Percentiles rank a stretch among this genome's conserved stretches.
These are phyloP conservation scores for Ormyrus pomaceus DNA, from an alignment of 2,888 invertebrate species.

Conservation along the genomic window DNA sequence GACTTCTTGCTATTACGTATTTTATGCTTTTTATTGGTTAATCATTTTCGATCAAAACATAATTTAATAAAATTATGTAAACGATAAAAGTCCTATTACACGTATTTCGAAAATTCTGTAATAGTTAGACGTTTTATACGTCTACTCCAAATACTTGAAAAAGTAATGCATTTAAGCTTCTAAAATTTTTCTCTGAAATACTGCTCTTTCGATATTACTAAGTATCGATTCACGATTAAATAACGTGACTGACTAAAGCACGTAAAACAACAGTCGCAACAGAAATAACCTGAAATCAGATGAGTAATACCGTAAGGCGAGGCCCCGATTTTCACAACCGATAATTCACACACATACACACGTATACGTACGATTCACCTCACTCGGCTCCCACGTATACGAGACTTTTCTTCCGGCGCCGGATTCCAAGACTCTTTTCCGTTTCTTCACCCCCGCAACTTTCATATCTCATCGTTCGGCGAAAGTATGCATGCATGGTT, in stretches of 20 bases:
- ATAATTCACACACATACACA: background rate
- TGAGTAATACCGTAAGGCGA: background rate
- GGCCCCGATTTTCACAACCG: background rate
- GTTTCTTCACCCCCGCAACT: constrained; percentile 1
- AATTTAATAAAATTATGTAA: too few relatives aligned
- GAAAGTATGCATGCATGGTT: constrained; percentile 24
- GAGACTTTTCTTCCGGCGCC: background rate
- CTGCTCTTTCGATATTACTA: too few relatives aligned
- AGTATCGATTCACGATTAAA: too few relatives aligned
- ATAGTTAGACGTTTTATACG: too few relatives aligned
- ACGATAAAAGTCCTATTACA: too few relatives aligned
- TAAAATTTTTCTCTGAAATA: too few relatives aligned
- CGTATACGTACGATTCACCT: background rate
- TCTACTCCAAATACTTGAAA: too few relatives aligned
- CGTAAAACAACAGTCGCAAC: background rate
- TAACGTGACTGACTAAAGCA: too few relatives aligned
- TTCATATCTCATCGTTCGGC: constrained; percentile 12
- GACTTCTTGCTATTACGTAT: background rate
- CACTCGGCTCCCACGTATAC: background rate
- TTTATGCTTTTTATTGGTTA: background rate
- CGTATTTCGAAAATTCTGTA: too few relatives aligned
- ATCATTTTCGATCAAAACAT: too few relatives aligned
- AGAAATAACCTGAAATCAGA: background rate
- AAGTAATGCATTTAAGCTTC: too few relatives aligned
- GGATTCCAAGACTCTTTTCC: background rate